Evolutionary conservation across 2,888 invertebrate species (phyloP).

Genomic region (Micoletzkya japonica): DNA sequence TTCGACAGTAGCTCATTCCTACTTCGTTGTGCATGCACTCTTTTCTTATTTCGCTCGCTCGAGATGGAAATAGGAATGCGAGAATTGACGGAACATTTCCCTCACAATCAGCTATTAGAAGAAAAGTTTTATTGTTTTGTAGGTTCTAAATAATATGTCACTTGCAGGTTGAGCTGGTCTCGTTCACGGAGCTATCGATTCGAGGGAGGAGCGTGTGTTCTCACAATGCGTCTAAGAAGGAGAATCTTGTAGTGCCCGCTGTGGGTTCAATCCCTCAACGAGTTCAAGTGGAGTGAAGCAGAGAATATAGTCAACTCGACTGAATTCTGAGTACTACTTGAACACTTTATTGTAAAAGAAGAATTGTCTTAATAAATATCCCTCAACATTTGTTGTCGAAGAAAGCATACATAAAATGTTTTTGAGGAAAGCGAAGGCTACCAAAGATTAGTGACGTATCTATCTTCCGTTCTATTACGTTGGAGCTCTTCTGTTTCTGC

Average conservation of each 20-base stretch:
- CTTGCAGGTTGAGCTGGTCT: constrained; percentile 47
- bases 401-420: too few species aligned
- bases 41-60: background rate
- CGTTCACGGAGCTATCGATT: constrained; percentile 54
- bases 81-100: background rate
- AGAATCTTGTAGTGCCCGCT: constrained; percentile 49
- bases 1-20: too few species aligned
- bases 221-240: constrained; percentile 58
- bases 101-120: background rate
- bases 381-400: too few species aligned
- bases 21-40: background rate
- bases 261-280: constrained; percentile 35
- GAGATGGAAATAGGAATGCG: background rate
- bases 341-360: too few species aligned
- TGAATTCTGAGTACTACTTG: too few species aligned
- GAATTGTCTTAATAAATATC: too few species aligned
- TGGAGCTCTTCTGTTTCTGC: too few species aligned
- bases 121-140: background rate
- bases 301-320: too few species aligned
- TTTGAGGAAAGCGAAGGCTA: too few species aligned
- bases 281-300: constrained; percentile 51
- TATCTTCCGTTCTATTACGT: too few species aligned
- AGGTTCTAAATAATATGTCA: background rate
- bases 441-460: too few species aligned
- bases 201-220: constrained; percentile 36